Evolutionary conservation across 2,797 vertebrate species (phyloP), one percentile per base, ranked within the genome.

Genomic region (Bovichtus variegatus): DNA sequence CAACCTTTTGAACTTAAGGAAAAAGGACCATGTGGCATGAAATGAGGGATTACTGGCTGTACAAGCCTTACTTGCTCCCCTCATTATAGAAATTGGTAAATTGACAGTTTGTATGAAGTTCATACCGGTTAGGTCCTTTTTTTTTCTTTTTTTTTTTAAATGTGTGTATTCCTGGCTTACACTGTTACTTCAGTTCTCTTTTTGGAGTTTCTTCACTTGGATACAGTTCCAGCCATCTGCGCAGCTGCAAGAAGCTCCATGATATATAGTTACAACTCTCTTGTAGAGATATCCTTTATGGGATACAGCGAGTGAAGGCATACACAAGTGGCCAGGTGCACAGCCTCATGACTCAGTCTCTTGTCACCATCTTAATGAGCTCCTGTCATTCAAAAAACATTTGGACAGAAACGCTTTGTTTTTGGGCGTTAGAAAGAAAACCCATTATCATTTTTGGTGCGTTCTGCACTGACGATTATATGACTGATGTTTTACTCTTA

Each of bases 281-380:
- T 62, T 13, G 9, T 10, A 78, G 74, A 47, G 68, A 75, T 41
- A 50, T 81, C 69, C 72, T 74, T 71, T 53, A 71, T 64, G 51
- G 50, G 82, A 75, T 34, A 43, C 19, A 68, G 19, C 40, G 81
- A 82, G 77, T 63, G 60, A 50, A 71, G 40, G 46, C 62, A 16
- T 25, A 60, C 71, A 72, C 41, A 46, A 62, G 71, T 64, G 76
- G 55, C 85, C 91, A 91, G 89, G 90, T 92, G 87, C 54, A 23
- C 67, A 23, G 76, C 55, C 58, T 78, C 62, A 65, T 71, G 77
- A 84, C 75, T 89, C 58, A 15, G 69, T 49, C 84, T 63, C 72
- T 78, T 75, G 78, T 86, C 83, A 60, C 46, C 57, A 21, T 64
- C 29, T 27, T 87, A 90, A 89, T 87, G 76, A 90, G 81, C 77